Evolutionary conservation across 2,797 vertebrate species (phyloP).

Genomic region (Melanotaenia pygmaea): DNA sequence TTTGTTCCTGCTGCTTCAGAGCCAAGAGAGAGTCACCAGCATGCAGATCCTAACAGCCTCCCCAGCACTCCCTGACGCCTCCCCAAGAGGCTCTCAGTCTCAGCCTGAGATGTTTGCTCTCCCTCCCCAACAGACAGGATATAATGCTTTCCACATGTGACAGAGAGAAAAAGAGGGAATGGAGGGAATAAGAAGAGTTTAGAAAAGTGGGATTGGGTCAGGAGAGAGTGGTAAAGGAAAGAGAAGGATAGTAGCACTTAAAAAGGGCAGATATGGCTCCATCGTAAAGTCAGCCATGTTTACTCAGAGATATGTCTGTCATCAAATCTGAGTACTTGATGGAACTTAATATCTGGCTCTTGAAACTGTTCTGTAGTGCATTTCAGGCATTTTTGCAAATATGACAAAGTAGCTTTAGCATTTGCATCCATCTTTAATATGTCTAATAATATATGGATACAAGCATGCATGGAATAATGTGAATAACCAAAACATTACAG

Average conservation of each 20-base stretch:
- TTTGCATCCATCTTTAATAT: not conserved
- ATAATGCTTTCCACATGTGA: constrained; percentile 88
- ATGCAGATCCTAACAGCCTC: constrained; percentile 52
- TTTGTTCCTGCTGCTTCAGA: constrained; percentile 75
- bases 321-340: not conserved
- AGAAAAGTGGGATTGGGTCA: constrained; percentile 46
- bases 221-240: constrained; percentile 13
- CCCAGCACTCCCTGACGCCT: constrained; percentile 34
- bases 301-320: not conserved
- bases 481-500: not conserved
- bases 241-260: not conserved
- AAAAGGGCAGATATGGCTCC: constrained; percentile 42
- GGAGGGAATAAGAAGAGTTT: constrained; percentile 39
- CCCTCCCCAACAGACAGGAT: constrained; percentile 84
- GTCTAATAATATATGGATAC: not conserved
- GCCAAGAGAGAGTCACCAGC: constrained; percentile 43
- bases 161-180: constrained; percentile 29
- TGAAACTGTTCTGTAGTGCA: not conserved
- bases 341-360: not conserved
- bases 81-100: constrained; percentile 61
- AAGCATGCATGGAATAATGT: not conserved
- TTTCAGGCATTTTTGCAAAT: not conserved
- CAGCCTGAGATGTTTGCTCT: constrained; percentile 76
- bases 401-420: not conserved
- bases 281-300: not conserved